These are phyloP conservation scores for Lordiphosa fenestrarum DNA, from an alignment of 2,888 invertebrate species.

Conservation along the genomic window DNA sequence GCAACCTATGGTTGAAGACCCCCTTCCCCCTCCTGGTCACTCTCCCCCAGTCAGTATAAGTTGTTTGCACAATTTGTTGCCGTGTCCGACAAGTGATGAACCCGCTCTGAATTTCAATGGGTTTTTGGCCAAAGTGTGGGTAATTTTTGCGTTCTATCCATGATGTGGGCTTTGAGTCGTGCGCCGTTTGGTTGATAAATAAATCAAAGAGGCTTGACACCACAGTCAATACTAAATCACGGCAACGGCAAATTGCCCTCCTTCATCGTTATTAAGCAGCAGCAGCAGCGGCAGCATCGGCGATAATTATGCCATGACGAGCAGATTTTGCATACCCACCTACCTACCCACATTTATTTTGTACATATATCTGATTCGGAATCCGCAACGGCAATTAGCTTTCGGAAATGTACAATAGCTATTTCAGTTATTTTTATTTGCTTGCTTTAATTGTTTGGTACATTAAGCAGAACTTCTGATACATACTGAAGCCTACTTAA, in stretches of 20 bases:
- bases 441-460: conserved; percentile 20
- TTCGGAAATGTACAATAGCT: conserved; percentile 30
- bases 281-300: conserved; percentile 6
- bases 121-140: conserved; percentile 41
- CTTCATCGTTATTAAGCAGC: conserved; percentile 18
- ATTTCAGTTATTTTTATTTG: conserved; percentile 18
- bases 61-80: conserved; percentile 72
- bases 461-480: conserved; percentile 23
- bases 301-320: conserved; percentile 42
- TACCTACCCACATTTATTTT: not conserved
- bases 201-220: conserved; percentile 67
- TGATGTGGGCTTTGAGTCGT: conserved; percentile 47
- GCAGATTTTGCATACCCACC: conserved; percentile 13
- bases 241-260: conserved; percentile 41
- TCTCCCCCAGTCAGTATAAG: conserved; percentile 17
- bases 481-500: conserved; percentile 20
- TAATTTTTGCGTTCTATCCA: conserved; percentile 56
- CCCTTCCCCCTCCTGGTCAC: not conserved
- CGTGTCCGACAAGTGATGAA: conserved; percentile 56
- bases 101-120: conserved; percentile 67
- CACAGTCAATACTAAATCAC: conserved; percentile 70
- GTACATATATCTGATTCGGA: conserved; percentile 12
- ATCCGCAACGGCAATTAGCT: conserved; percentile 56
- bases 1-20: not conserved
- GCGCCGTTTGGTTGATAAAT: conserved; percentile 51